Evolutionary conservation across 2,888 invertebrate species (phyloP).

Genomic region (Ischnus inquisitorius): DNA sequence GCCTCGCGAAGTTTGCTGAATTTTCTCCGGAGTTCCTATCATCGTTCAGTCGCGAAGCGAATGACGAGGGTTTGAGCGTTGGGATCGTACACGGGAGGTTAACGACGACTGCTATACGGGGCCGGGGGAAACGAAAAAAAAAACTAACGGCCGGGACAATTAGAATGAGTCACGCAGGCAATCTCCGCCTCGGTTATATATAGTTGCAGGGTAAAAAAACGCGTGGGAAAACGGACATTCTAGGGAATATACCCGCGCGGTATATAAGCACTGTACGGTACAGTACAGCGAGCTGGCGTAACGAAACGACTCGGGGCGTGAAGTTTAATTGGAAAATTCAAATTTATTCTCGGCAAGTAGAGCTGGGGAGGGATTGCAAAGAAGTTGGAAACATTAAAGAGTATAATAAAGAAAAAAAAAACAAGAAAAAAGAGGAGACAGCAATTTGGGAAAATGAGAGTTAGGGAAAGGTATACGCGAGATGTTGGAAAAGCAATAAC

Average conservation of each 20-base stretch:
- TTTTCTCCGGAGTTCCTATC: slow-evolving; percentile 54
- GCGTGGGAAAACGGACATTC: slow-evolving; percentile 1
- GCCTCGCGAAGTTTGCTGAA: slow-evolving; percentile 52
- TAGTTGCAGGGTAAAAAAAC: neutral
- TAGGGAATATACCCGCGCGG: neutral
- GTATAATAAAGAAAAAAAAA: slow-evolving; percentile 1
- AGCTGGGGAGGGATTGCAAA: neutral
- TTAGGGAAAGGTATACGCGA: neutral
- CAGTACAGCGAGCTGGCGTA: slow-evolving; percentile 1
- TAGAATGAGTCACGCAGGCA: slow-evolving; percentile 42
- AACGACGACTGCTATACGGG: slow-evolving; percentile 11
- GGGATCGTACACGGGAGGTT: neutral
- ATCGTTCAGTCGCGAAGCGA: slow-evolving; percentile 22
- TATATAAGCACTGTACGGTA: slow-evolving; percentile 5
- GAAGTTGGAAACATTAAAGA: slow-evolving; percentile 5
- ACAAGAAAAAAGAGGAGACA: neutral
- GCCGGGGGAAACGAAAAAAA: slow-evolving; percentile 2
- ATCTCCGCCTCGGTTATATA: slow-evolving; percentile 2
- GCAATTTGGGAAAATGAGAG: slow-evolving; percentile 21
- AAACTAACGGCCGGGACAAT: slow-evolving; percentile 53
- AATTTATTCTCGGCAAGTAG: slow-evolving; percentile 21
- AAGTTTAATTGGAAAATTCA: slow-evolving; percentile 48
- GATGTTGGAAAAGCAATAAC: slow-evolving; percentile 14
- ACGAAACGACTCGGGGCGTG: slow-evolving; percentile 20
- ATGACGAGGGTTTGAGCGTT: neutral